A percentile compares a stretch with the other conserved stretches of the same genome.
Conservation (phyloP, 2,797 vertebrate genomes). For the Scarus forsteni region DNA sequence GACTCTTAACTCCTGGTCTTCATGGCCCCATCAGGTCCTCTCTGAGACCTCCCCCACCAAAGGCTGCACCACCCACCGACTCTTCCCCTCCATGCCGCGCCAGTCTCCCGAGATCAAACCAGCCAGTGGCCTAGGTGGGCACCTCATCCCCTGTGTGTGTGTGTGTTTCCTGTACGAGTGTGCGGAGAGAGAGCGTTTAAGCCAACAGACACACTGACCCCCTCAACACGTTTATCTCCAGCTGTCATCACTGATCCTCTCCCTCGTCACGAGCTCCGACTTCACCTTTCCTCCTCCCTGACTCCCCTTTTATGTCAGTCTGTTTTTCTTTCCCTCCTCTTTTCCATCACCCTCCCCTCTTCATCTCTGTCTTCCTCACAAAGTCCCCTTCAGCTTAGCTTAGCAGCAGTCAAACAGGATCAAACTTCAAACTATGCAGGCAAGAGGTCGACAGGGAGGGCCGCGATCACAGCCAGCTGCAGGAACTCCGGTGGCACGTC, state of each 20-base stretch:
- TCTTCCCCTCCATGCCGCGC: conserved; percentile 91
- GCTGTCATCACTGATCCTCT: conserved; percentile 44
- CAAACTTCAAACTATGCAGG: conserved; percentile 67
- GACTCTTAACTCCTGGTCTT: conserved; percentile 40
- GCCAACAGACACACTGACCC: conserved; percentile 25
- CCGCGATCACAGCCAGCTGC: conserved; percentile 27
- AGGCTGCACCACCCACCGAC: conserved; percentile 86
- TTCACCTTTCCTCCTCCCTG: conserved; percentile 8
- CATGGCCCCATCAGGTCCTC: conserved; percentile 87
- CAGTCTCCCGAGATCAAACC: conserved; percentile 94
- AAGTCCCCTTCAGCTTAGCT: conserved; percentile 48
- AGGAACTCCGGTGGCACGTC: conserved; percentile 27
- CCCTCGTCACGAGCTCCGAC: conserved; percentile 13
- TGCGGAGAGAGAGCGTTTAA: neutral
- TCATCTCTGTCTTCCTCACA: conserved; percentile 16
- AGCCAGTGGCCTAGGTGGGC: conserved; percentile 90
- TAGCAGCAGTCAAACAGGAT: conserved; percentile 43
- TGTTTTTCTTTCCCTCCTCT: conserved; percentile 14
- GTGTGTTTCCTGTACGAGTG: neutral
- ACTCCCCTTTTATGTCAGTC: conserved; percentile 15
- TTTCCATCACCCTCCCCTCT: conserved; percentile 18
- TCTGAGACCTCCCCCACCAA: conserved; percentile 89
- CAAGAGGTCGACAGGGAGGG: conserved; percentile 47
- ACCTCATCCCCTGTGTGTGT: conserved; percentile 21
- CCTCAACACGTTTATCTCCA: conserved; percentile 46